Evolutionary conservation across 2,797 vertebrate genomes (phyloP).

Genomic region (Agapornis canus): DNA sequence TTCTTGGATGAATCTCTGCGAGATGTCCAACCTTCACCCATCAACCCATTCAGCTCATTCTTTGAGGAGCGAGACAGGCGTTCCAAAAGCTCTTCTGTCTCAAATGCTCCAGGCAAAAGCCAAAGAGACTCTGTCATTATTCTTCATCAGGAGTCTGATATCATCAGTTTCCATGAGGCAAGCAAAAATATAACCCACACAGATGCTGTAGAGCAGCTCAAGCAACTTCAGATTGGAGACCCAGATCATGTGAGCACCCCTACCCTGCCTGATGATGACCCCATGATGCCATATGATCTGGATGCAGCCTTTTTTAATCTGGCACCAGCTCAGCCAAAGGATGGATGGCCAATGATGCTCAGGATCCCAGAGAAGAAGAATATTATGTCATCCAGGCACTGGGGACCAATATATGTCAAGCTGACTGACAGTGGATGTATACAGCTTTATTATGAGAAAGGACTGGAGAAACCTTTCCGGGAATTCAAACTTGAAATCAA

Average conservation of each 20-base stretch:
- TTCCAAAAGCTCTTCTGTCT: constrained; percentile 73
- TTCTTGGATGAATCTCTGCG: constrained; percentile 84
- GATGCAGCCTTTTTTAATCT: constrained; percentile 63
- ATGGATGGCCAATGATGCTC: constrained; percentile 90
- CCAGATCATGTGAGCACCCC: constrained; percentile 71
- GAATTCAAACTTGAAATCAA: constrained; percentile 83
- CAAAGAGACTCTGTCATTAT: constrained; percentile 81
- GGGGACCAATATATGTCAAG: constrained; percentile 88
- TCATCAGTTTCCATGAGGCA: constrained; percentile 72
- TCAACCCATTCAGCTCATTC: constrained; percentile 88
- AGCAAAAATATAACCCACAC: constrained; percentile 63
- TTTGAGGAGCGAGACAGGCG: constrained; percentile 81
- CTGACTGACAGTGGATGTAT: constrained; percentile 78
- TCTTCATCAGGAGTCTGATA: constrained; percentile 76
- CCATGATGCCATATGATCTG: constrained; percentile 61
- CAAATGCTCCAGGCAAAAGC: constrained; percentile 63
- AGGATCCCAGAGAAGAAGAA: constrained; percentile 92
- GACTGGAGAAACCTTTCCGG: constrained; percentile 88
- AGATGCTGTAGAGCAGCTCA: constrained; percentile 82
- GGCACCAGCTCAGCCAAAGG: constrained; percentile 71
- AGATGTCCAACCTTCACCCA: constrained; percentile 85
- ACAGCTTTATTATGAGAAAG: constrained; percentile 88
- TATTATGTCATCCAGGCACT: constrained; percentile 92
- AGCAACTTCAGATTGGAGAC: constrained; percentile 82
- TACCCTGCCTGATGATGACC: constrained; percentile 80